phyloP scores from a whole-genome alignment of 2,888 invertebrate genomes.

The Apamea epomidion region DNA sequence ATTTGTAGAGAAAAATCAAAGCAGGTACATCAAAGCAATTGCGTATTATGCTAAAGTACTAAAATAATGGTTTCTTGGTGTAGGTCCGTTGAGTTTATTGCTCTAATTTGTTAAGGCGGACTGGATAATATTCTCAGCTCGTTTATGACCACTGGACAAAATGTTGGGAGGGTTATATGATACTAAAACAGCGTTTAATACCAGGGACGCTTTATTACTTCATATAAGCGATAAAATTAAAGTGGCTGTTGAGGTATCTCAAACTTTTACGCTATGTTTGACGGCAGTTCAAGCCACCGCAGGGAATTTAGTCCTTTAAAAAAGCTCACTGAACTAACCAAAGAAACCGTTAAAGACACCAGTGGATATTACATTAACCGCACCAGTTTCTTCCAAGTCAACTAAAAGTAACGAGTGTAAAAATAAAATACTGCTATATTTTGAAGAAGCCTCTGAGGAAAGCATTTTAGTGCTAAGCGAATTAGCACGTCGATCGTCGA shows the following conservation, averaged over 20 bases:
- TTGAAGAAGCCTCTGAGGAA: background rate
- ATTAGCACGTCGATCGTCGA: too few species aligned
- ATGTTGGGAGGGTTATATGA: constrained; percentile 13
- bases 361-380: background rate
- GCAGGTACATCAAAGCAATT: background rate
- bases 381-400: background rate
- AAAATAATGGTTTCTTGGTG: constrained; percentile 1
- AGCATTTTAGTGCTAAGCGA: background rate
- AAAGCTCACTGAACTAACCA: background rate
- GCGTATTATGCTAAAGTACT: background rate
- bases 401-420: background rate
- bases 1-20: background rate
- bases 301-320: background rate
- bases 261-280: background rate
- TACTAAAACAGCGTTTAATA: constrained; percentile 9
- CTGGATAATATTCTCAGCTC: constrained; percentile 13
- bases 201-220: constrained; percentile 13
- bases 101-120: constrained; percentile 10
- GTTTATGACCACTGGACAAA: constrained; percentile 21
- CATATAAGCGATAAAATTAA: constrained; percentile 10
- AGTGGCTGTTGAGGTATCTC: background rate
- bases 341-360: background rate
- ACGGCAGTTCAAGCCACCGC: background rate
- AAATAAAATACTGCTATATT: constrained; percentile 8
- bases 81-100: constrained; percentile 9